Percentiles rank a stretch among this genome's conserved stretches.
These are phyloP conservation scores for Pediacus dermestoides DNA, from an alignment of 2,888 invertebrate genomes.

Conservation along the genomic window DNA sequence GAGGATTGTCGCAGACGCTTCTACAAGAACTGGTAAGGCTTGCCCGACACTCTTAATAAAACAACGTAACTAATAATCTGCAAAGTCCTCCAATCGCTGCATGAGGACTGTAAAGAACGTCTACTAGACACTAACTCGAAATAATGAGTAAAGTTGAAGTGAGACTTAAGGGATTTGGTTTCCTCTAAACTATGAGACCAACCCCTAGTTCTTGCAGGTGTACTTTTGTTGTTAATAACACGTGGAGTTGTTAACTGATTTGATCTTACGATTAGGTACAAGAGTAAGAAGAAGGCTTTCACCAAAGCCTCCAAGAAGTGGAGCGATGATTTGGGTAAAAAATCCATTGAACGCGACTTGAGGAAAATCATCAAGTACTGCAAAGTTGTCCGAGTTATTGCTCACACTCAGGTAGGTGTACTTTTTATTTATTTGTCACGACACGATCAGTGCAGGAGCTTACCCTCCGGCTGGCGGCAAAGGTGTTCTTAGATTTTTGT, in stretches of 20 bases:
- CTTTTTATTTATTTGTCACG: conserved; percentile 20
- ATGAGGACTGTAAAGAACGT: conserved; percentile 58
- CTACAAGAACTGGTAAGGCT: conserved; percentile 99
- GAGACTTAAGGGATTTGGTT: conserved; percentile 48
- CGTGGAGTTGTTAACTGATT: conserved; percentile 1
- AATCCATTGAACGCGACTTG: conserved; percentile 95
- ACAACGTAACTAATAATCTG: too few species aligned
- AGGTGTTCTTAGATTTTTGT: conserved; percentile 29
- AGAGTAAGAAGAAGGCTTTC: conserved; percentile 99
- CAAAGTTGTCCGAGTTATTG: conserved; percentile 92
- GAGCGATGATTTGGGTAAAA: conserved; percentile 95
- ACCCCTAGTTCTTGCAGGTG: conserved; percentile 48
- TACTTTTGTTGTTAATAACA: too few species aligned
- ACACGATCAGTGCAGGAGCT: conserved; percentile 46
- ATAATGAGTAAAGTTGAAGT: conserved; percentile 32
- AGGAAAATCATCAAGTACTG: conserved; percentile 98
- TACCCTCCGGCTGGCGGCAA: conserved; percentile 47
- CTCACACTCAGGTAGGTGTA: conserved; percentile 86
- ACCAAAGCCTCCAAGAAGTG: conserved; percentile 98
- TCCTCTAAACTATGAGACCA: conserved; percentile 74
- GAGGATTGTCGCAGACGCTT: conserved; percentile 98
- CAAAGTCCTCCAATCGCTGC: conserved; percentile 67
- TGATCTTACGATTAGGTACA: conserved; percentile 71
- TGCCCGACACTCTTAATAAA: too few species aligned
- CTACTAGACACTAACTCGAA: conserved; percentile 33